Conservation (phyloP, 2,113 vertebrate genomes). For the Neodontobutis hainanensis region DNA sequence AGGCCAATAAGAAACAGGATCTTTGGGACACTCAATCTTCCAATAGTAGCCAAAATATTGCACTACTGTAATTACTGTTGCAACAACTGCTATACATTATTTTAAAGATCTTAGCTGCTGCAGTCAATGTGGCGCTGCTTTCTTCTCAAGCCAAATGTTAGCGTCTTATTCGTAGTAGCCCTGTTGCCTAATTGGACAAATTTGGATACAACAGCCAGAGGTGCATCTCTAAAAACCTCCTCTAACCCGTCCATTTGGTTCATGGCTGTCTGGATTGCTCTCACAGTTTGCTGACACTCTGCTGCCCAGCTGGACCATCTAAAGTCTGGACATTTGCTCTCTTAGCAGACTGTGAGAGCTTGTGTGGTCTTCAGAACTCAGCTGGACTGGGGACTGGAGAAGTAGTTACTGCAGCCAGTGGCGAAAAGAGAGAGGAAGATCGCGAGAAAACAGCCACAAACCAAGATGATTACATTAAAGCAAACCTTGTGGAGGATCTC, state of each 20-base stretch:
- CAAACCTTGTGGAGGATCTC: constrained; percentile 52
- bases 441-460: constrained; percentile 11
- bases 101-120: neutral
- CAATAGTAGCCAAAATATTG: too few species aligned
- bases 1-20: constrained; percentile 11
- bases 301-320: constrained; percentile 43
- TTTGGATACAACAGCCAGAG: constrained; percentile 32
- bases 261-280: constrained; percentile 34
- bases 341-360: constrained; percentile 26
- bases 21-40: constrained; percentile 17
- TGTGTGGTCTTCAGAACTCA: constrained; percentile 55
- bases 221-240: constrained; percentile 49
- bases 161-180: neutral
- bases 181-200: constrained; percentile 33
- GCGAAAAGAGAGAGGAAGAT: constrained; percentile 10
- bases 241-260: constrained; percentile 53
- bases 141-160: too few species aligned
- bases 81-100: constrained; percentile 11
- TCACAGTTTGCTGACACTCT: constrained; percentile 48
- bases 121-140: too few species aligned
- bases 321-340: constrained; percentile 49
- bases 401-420: constrained; percentile 27
- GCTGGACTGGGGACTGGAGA: constrained; percentile 39
- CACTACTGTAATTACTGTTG: neutral
- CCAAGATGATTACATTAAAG: constrained; percentile 46